Base-by-base conservation (phyloP, 1,140 invertebrate species). In the Ceratina calcarata region DNA sequence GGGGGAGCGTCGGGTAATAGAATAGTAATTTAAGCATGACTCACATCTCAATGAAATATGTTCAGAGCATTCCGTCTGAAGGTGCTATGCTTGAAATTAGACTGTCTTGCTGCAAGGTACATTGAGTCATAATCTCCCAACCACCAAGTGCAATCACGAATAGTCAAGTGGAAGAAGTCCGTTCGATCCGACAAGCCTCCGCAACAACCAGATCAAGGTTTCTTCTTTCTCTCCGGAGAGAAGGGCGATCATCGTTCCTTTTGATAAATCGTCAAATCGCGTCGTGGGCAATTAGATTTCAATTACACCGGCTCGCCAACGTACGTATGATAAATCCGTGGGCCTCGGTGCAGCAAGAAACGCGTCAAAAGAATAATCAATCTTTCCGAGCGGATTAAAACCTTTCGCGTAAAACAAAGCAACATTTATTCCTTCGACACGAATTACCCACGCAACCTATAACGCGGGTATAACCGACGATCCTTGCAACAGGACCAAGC, bases 181-280 rank as follows among this genome's bases (percentile, higher is more conserved):
- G 8, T n/a, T 18, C 24, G 18, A 68, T 68, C 15, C 20, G 24
- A 53, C 45, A 20, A 53, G 20, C 16, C 22, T 24, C 22, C 45
- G 49, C 67, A 6, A 0, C 37, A 69, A 57, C 22, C 67, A 18
- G 67, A 70, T 70, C 67, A 57, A 70, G 53, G 67, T 57, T 70
- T 8, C 18, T 7, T 69, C 67, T 32, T 32, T 57, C 67, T 55
- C 67, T 69, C 18, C 8, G 15, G 12, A 70, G 67, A 70, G 53
- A 70, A 70, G 24, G 27, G 18, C 24, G 27, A 57, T 69, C 67
- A 32, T 69, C 24, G 65, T 66, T 66, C n/a, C 37, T 15, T 15
- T 55, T 57, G 51, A 69, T 58, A 70, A 57, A 70, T 70, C n/a
- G 22, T 70, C 51, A 32, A 70, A 70, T 32, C 18, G 24, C 51